Percentiles rank a stretch among this genome's conserved stretches.
Conservation (phyloP, 2,797 vertebrate species). For the Pteronotus mesoamericanus region DNA sequence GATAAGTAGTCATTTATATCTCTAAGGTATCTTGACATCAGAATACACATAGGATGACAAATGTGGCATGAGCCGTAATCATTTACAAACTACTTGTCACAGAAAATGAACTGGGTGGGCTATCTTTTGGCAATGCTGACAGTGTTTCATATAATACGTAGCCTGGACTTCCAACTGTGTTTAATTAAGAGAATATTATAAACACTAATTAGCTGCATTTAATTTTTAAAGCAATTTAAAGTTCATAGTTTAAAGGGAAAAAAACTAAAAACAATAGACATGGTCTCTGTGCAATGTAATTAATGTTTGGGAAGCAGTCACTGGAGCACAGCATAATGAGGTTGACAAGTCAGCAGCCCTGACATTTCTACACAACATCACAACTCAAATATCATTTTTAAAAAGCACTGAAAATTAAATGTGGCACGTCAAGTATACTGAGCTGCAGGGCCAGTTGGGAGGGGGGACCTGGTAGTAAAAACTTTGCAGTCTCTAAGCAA, state of each 20-base stretch:
- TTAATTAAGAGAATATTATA: slow-evolving; percentile 76
- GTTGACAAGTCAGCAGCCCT: slow-evolving; percentile 38
- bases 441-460: background rate
- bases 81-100: slow-evolving; percentile 66
- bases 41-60: slow-evolving; percentile 64
- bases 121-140: slow-evolving; percentile 67
- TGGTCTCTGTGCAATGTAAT: slow-evolving; percentile 57
- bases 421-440: background rate
- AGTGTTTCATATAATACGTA: slow-evolving; percentile 65
- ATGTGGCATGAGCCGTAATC: slow-evolving; percentile 51
- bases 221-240: slow-evolving; percentile 77
- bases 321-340: slow-evolving; percentile 55
- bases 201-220: slow-evolving; percentile 74
- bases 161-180: slow-evolving; percentile 64
- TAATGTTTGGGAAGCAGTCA: slow-evolving; percentile 65
- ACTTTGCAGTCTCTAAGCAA: background rate
- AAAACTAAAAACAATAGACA: slow-evolving; percentile 71
- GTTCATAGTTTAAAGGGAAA: slow-evolving; percentile 62
- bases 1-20: slow-evolving; percentile 57
- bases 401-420: slow-evolving; percentile 51
- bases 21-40: slow-evolving; percentile 46
- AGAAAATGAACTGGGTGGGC: slow-evolving; percentile 63
- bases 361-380: slow-evolving; percentile 53
- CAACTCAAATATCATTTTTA: slow-evolving; percentile 5
- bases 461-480: background rate